Percentiles rank a stretch among this genome's conserved stretches.
phyloP scores from a whole-genome alignment of 2,888 invertebrate genomes.

The Trichogramma dendrolimi region DNA sequence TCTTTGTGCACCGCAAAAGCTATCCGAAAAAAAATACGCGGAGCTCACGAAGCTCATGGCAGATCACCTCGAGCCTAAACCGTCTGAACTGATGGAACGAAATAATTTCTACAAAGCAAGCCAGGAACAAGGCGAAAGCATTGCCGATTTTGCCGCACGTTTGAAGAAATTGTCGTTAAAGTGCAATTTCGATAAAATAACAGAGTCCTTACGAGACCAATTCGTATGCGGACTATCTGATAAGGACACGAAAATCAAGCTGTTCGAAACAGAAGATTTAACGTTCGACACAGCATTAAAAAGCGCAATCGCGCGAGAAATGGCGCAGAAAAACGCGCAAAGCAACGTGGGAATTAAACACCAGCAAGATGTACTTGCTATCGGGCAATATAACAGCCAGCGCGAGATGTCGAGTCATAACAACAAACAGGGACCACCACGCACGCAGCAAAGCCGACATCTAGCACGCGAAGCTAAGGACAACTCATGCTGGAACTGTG shows the following conservation, averaged over 20 bases:
- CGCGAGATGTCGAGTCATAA: conserved; percentile 3
- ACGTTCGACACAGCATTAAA: conserved; percentile 18
- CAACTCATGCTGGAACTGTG: too few species aligned
- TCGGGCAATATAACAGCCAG: too few species aligned
- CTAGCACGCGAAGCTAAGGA: background rate
- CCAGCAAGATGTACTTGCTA: background rate
- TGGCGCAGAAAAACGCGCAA: conserved; percentile 11
- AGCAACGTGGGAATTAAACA: background rate
- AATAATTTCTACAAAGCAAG: conserved; percentile 10
- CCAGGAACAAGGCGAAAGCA: conserved; percentile 3
- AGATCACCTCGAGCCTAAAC: conserved; percentile 26
- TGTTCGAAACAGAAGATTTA: too few species aligned
- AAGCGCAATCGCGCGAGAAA: conserved; percentile 11
- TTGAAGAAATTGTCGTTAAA: too few species aligned
- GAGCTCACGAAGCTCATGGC: conserved; percentile 24
- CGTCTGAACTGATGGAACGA: conserved; percentile 24
- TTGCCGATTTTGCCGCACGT: conserved; percentile 36
- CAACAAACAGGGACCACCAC: background rate
- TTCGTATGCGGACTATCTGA: conserved; percentile 24
- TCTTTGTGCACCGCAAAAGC: conserved; percentile 26
- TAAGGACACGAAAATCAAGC: conserved; percentile 16
- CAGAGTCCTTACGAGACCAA: conserved; percentile 24
- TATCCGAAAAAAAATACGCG: conserved; percentile 17
- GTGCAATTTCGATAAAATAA: conserved; percentile 23
- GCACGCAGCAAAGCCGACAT: conserved; percentile 1